These are phyloP conservation scores for Aleiodes leptofemur DNA, from an alignment of 2,888 invertebrate genomes.

Conservation along the genomic window DNA sequence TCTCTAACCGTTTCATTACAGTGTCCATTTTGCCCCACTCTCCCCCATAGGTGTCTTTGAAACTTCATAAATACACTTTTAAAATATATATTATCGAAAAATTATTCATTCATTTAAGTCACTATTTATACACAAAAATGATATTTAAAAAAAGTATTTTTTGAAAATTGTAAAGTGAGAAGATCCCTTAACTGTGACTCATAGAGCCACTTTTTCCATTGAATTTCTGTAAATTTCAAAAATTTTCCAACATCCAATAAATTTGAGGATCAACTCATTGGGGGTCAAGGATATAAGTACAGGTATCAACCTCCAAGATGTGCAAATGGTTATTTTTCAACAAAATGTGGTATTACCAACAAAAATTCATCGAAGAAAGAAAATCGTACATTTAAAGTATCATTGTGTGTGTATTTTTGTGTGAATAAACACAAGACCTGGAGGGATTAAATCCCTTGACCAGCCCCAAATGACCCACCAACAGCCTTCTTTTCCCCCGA, in stretches of 20 bases:
- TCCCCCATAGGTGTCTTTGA: no score
- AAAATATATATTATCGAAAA: no score
- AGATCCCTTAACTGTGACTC: no score
- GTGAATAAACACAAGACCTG: background rate
- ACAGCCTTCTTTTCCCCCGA: background rate
- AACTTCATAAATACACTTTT: no score
- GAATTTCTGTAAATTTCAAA: background rate
- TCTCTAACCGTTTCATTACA: no score
- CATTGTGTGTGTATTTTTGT: background rate
- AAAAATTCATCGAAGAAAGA: background rate
- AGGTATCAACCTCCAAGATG: constrained; percentile 3
- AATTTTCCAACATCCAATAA: background rate
- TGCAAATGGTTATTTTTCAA: background rate
- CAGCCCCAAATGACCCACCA: constrained; percentile 2
- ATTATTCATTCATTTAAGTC: no score
- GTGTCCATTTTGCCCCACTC: no score
- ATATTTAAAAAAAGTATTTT: no score
- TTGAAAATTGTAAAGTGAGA: no score
- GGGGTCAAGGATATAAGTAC: background rate
- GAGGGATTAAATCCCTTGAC: constrained; percentile 11
- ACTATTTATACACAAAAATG: no score
- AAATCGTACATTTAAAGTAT: background rate
- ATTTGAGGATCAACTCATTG: background rate
- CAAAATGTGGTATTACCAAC: background rate
- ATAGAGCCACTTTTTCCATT: no score